Conservation (phyloP, 2,888 invertebrate genomes). For the Dryobota labecula region DNA sequence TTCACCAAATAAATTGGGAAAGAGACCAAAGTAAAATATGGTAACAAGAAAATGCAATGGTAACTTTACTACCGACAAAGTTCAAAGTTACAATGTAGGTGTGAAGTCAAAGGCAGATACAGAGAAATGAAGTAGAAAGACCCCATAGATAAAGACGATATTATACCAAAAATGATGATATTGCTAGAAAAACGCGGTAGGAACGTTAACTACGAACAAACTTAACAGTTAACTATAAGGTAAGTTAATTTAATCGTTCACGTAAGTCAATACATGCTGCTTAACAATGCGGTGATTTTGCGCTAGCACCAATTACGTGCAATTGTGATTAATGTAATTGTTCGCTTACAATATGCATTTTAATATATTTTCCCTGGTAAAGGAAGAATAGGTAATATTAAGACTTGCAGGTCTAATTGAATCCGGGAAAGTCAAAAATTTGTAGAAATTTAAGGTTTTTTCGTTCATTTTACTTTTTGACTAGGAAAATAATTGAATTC, state of each 20-base stretch:
- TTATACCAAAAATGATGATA: background rate
- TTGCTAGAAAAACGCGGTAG: constrained; percentile 10
- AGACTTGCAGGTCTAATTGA: constrained; percentile 25
- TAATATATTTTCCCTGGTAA: constrained; percentile 53
- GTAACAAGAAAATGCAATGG: background rate
- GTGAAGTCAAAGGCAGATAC: too few relatives aligned
- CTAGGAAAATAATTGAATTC: background rate
- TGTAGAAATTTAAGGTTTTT: constrained; percentile 3
- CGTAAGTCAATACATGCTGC: constrained; percentile 67
- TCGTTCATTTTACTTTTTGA: constrained; percentile 3
- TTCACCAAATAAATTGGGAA: background rate
- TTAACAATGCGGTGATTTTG: constrained; percentile 72
- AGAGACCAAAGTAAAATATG: background rate
- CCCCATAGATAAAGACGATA: background rate
- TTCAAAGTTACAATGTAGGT: background rate
- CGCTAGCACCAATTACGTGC: constrained; percentile 74
- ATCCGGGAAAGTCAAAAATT: constrained; percentile 24
- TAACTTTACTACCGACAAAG: background rate
- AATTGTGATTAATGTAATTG: constrained; percentile 72
- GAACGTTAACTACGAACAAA: constrained; percentile 28
- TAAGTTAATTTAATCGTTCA: constrained; percentile 63
- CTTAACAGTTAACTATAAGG: constrained; percentile 67
- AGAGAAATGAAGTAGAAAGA: background rate
- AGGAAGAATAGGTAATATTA: constrained; percentile 47
- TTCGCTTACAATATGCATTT: constrained; percentile 64